Conservation (phyloP, 2,113 vertebrate genomes). For the Heloderma charlesbogerti region DNA sequence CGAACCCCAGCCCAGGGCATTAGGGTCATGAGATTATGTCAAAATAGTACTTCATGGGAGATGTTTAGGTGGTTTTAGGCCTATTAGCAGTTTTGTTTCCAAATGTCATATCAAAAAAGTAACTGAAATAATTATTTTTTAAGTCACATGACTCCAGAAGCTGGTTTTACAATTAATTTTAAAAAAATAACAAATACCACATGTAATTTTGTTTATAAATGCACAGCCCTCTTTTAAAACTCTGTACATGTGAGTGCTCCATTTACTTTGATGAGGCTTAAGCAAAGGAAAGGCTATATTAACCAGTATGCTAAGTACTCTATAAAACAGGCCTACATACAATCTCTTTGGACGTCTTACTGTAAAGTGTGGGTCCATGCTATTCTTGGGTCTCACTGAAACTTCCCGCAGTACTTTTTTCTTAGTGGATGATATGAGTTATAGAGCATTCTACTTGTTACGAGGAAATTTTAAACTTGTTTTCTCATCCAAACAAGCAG, state of each 20-base stretch:
- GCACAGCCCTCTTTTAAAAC: background rate
- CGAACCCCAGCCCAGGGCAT: background rate
- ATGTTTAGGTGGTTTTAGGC: background rate
- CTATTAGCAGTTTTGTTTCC: background rate
- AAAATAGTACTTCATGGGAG: background rate
- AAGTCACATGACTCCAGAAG: background rate
- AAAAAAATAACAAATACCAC: background rate
- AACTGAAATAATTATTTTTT: too few species aligned
- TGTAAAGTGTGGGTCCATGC: background rate
- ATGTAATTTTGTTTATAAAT: background rate
- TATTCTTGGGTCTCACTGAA: background rate
- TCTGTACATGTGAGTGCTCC: background rate
- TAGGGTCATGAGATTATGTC: background rate
- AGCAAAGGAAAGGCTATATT: background rate
- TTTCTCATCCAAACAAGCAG: background rate
- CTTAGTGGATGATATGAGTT: background rate
- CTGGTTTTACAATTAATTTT: background rate
- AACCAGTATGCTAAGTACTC: background rate
- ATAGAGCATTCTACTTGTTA: background rate
- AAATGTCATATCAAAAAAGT: background rate
- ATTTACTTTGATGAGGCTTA: conserved; percentile 4
- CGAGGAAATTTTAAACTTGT: background rate
- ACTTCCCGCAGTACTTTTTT: background rate
- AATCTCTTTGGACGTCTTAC: background rate
- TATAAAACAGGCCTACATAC: background rate